phyloP scores from a whole-genome alignment of 1,140 invertebrate species.

The Branchinecta lynchi region DNA sequence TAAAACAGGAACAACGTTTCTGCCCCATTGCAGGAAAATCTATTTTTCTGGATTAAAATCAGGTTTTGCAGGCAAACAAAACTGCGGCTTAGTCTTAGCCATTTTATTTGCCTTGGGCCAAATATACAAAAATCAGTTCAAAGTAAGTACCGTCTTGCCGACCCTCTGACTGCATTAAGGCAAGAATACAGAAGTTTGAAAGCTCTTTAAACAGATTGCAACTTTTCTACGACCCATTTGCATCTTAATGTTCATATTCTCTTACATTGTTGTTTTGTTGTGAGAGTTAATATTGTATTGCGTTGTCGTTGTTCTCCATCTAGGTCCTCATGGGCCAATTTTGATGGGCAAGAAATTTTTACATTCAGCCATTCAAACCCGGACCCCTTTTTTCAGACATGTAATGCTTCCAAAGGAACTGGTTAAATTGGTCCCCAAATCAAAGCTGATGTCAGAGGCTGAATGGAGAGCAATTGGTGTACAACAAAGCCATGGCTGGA shows the following conservation, averaged over 20 bases:
- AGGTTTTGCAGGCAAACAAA: too few relatives aligned
- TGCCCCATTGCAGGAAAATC: too few relatives aligned
- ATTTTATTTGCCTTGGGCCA: too few relatives aligned
- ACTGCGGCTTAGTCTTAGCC: too few relatives aligned
- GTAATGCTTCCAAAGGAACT: slow-evolving; percentile 80
- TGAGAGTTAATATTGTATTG: neutral
- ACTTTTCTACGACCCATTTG: neutral
- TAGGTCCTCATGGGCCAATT: neutral
- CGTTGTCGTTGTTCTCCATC: neutral
- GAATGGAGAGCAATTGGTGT: slow-evolving; percentile 87
- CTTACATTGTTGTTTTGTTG: neutral
- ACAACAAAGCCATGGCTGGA: slow-evolving; percentile 83
- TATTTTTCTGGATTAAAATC: too few relatives aligned
- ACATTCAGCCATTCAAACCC: too few relatives aligned
- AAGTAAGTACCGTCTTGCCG: too few relatives aligned
- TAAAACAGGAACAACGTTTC: too few relatives aligned
- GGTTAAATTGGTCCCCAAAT: slow-evolving; percentile 73
- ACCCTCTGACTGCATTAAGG: too few relatives aligned
- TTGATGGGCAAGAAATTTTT: too few relatives aligned
- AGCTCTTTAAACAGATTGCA: neutral
- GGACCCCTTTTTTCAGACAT: slow-evolving; percentile 47
- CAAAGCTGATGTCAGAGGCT: slow-evolving; percentile 72
- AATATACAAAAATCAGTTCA: too few relatives aligned
- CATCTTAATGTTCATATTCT: neutral
- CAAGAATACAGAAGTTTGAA: too few relatives aligned